A percentile compares a stretch with the other conserved stretches of the same genome.
Conservation (phyloP, 1,140 invertebrate genomes). For the Trachelipus rathkii region DNA sequence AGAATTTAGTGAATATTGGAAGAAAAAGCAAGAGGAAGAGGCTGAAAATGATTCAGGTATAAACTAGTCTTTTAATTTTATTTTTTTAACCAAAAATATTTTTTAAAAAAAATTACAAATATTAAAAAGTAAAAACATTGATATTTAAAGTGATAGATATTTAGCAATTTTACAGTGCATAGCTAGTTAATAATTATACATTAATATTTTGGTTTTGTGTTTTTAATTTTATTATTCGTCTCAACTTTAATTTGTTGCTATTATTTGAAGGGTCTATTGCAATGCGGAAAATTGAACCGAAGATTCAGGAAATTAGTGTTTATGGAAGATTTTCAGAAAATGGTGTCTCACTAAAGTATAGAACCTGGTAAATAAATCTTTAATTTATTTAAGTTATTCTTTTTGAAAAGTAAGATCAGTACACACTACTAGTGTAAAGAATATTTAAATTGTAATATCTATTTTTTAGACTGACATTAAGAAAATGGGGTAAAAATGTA, state of each 20-base stretch:
- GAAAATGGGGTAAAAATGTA: no score
- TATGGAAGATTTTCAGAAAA: constrained; percentile 16
- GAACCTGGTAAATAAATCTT: constrained; percentile 24
- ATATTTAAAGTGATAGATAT: no score
- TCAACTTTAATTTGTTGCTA: no score
- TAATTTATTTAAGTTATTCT: neutral
- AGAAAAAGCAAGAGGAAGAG: constrained; percentile 38
- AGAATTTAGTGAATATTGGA: constrained; percentile 63
- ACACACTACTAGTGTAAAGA: no score
- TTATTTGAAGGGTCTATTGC: neutral
- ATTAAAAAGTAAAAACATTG: no score
- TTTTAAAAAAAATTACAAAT: no score
- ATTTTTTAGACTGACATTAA: no score
- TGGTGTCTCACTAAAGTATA: neutral
- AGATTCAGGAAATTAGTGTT: constrained; percentile 21
- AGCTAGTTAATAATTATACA: neutral
- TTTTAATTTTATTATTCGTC: no score
- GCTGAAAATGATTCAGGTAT: neutral
- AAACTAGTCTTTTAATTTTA: no score
- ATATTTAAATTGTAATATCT: no score
- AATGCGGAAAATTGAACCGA: constrained; percentile 25
- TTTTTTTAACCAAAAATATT: no score
- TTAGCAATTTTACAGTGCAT: neutral
- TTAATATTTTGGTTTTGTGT: neutral
- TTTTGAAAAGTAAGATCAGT: neutral